Evolutionary conservation across 2,888 invertebrate species (phyloP).

Genomic region (Drosophila neonasuta): DNA sequence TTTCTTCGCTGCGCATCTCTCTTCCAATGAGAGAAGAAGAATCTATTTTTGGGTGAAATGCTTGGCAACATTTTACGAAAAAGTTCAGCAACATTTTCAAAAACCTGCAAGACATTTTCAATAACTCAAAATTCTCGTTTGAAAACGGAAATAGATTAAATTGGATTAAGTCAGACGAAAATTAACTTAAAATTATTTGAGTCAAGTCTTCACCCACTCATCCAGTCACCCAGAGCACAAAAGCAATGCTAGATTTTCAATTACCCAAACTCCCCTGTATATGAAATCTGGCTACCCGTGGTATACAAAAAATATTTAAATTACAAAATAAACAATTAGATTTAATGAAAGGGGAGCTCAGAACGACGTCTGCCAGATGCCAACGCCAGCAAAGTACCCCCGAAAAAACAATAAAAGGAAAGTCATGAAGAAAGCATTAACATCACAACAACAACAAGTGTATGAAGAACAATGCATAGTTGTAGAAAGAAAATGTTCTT

Average conservation of each 20-base stretch:
- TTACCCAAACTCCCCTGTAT: constrained; percentile 56
- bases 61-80: constrained; percentile 50
- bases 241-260: constrained; percentile 56
- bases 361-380: constrained; percentile 50
- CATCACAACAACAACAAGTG: constrained; percentile 45
- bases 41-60: constrained; percentile 69
- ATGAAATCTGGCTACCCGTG: constrained; percentile 27
- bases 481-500: constrained; percentile 54
- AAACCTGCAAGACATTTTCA: constrained; percentile 21
- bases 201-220: constrained; percentile 22
- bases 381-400: constrained; percentile 47
- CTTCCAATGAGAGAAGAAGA: constrained; percentile 28
- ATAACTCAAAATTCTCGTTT: constrained; percentile 13
- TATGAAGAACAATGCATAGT: constrained; percentile 54
- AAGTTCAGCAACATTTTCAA: constrained; percentile 63
- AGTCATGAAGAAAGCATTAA: constrained; percentile 64
- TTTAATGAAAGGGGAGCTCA: constrained; percentile 53
- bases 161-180: constrained; percentile 19
- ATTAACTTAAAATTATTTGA: constrained; percentile 32
- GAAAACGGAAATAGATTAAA: constrained; percentile 30
- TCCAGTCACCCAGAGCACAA: neutral
- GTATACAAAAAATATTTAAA: constrained; percentile 65
- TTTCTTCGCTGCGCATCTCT: constrained; percentile 24
- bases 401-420: constrained; percentile 59
- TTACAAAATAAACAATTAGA: constrained; percentile 77